phyloP scores from a whole-genome alignment of 2,113 vertebrate species.

The Natator depressus region DNA sequence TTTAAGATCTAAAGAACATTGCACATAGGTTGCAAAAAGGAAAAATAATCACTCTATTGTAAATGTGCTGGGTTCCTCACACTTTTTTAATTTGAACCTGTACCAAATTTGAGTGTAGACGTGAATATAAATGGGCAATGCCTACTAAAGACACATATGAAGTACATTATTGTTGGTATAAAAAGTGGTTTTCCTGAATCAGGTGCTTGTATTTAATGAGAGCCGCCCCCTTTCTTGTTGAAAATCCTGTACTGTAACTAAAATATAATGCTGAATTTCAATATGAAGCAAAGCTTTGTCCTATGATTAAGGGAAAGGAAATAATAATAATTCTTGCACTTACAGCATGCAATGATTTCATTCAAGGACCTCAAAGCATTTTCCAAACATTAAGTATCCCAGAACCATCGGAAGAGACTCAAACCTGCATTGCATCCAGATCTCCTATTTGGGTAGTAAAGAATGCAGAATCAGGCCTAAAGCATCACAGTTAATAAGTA shows the following conservation, averaged over 20 bases:
- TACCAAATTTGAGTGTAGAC: not conserved
- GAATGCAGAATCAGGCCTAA: not conserved
- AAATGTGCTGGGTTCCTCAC: not conserved
- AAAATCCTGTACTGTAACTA: not conserved
- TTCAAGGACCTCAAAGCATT: slow-evolving; percentile 23
- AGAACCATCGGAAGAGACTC: not conserved
- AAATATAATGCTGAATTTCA: slow-evolving; percentile 4
- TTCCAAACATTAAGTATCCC: slow-evolving; percentile 19
- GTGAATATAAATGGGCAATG: not conserved
- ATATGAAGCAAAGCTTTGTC: slow-evolving; percentile 18
- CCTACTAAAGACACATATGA: not conserved
- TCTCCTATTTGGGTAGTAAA: not conserved
- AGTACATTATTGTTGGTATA: not conserved
- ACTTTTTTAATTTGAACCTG: not conserved
- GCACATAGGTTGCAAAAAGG: not conserved
- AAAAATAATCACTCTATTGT: not conserved
- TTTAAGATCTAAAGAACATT: not conserved
- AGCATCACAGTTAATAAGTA: slow-evolving; percentile 5
- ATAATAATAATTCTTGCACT: slow-evolving; percentile 3
- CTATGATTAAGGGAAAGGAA: slow-evolving; percentile 33
- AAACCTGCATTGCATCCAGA: slow-evolving; percentile 4
- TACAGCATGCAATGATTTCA: slow-evolving; percentile 20
- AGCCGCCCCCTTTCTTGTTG: not conserved
- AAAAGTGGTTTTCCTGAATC: not conserved
- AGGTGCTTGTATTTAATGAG: not conserved